Conservation (phyloP, 2,888 invertebrate species). For the Idaea straminata region DNA sequence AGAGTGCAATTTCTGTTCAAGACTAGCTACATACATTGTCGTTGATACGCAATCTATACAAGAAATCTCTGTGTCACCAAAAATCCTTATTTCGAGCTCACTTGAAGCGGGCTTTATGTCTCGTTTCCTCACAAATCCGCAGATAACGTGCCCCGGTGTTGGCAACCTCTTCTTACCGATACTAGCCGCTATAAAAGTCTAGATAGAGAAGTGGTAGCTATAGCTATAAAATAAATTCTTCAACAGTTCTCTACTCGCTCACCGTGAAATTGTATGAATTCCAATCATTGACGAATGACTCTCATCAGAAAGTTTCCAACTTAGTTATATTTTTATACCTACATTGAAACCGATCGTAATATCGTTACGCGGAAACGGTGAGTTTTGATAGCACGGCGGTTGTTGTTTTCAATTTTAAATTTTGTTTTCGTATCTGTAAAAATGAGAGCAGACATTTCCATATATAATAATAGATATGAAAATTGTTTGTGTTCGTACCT, state of each 20-base stretch:
- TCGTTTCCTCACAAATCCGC: constrained; percentile 60
- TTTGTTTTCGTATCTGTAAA: not conserved
- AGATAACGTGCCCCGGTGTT: constrained; percentile 47
- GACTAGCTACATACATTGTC: constrained; percentile 29
- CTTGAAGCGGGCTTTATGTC: constrained; percentile 56
- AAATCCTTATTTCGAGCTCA: constrained; percentile 48
- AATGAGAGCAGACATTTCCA: not conserved
- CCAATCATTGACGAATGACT: constrained; percentile 40
- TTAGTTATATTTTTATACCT: constrained; percentile 34
- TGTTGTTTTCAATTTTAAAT: not conserved
- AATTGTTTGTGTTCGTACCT: not conserved
- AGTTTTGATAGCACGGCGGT: not conserved
- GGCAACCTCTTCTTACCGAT: constrained; percentile 32
- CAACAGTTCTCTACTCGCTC: constrained; percentile 45
- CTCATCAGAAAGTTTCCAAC: constrained; percentile 34
- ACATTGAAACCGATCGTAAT: constrained; percentile 11
- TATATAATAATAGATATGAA: not conserved
- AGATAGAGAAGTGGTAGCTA: constrained; percentile 36
- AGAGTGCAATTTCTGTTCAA: constrained; percentile 29
- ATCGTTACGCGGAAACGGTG: not conserved
- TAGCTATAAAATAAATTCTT: constrained; percentile 31
- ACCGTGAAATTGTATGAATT: constrained; percentile 51
- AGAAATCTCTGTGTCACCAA: constrained; percentile 45
- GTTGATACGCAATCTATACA: constrained; percentile 46
- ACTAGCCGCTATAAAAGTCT: constrained; percentile 43